Percentiles rank a stretch among this genome's conserved stretches.
Conservation (phyloP, 2,797 vertebrate genomes). For the Jordanella pulchra region DNA sequence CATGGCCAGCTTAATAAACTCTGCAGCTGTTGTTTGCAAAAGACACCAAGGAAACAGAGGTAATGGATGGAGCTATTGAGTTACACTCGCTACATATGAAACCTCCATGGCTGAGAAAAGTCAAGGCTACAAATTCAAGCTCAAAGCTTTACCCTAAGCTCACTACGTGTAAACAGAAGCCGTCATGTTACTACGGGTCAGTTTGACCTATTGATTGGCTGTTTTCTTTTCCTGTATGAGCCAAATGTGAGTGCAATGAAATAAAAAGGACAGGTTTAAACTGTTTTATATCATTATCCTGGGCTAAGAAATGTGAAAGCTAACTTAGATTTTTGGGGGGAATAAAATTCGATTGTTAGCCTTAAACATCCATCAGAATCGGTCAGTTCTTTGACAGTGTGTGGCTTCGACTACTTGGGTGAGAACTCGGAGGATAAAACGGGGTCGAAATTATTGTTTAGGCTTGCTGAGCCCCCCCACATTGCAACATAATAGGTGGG, state of each 20-base stretch:
- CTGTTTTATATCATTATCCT: not conserved
- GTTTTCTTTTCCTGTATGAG: not conserved
- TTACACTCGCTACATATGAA: constrained; percentile 74
- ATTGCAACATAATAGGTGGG: constrained; percentile 58
- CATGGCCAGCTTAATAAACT: constrained; percentile 72
- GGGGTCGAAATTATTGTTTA: constrained; percentile 67
- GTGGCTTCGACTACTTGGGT: constrained; percentile 41
- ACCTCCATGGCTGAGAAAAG: constrained; percentile 51
- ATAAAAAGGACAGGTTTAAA: not conserved
- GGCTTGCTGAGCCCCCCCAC: constrained; percentile 55
- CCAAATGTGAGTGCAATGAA: not conserved
- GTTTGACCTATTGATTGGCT: constrained; percentile 28
- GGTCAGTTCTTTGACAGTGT: constrained; percentile 15
- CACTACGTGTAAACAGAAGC: constrained; percentile 37
- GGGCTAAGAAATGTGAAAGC: not conserved
- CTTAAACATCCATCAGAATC: constrained; percentile 14
- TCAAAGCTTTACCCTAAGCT: constrained; percentile 30
- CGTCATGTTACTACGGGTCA: constrained; percentile 36
- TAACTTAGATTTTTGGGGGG: constrained; percentile 9
- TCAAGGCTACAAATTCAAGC: constrained; percentile 62
- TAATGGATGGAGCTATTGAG: constrained; percentile 79
- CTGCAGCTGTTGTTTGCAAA: constrained; percentile 86
- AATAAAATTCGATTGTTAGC: constrained; percentile 8
- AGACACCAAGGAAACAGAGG: constrained; percentile 80
- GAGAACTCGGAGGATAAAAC: constrained; percentile 53